A percentile compares a stretch with the other conserved stretches of the same genome.
These are phyloP conservation scores for Pristionchus fissidentatus DNA, from an alignment of 2,888 invertebrate genomes.

Conservation along the genomic window DNA sequence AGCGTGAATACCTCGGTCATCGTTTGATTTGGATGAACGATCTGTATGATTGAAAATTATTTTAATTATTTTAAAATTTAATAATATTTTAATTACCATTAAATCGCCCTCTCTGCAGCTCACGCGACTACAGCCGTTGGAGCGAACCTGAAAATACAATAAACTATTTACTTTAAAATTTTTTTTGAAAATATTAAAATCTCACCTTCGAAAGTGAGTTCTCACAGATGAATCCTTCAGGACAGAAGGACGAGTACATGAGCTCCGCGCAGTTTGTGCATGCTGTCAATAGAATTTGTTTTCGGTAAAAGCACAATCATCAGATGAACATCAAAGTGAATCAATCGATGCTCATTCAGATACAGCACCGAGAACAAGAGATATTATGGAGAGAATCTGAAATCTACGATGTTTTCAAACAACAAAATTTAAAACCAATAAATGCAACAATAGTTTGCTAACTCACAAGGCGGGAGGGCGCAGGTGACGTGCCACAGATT, in stretches of 20 bases:
- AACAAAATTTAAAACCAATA: not conserved
- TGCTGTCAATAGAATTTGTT: not conserved
- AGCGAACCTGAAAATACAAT: not conserved
- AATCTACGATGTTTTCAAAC: no score
- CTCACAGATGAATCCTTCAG: conserved; percentile 1
- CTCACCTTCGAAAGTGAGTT: not conserved
- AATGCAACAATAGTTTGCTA: not conserved
- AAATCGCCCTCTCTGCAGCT: not conserved
- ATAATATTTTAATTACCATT: not conserved
- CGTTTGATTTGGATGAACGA: conserved; percentile 16
- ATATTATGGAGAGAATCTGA: no score
- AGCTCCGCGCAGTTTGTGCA: conserved; percentile 8
- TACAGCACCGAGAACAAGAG: no score
- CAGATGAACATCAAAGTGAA: no score
- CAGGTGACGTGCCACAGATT: not conserved
- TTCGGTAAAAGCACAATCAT: no score
- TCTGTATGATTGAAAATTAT: not conserved
- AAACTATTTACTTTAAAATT: no score
- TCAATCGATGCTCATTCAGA: no score
- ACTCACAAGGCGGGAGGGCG: not conserved
- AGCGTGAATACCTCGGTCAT: not conserved
- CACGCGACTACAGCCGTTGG: conserved; percentile 2
- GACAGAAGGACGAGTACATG: not conserved
- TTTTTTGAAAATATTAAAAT: not conserved
- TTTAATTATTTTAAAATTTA: not conserved